phyloP scores from a whole-genome alignment of 2,113 vertebrate species.

The Xenopus borealis region DNA sequence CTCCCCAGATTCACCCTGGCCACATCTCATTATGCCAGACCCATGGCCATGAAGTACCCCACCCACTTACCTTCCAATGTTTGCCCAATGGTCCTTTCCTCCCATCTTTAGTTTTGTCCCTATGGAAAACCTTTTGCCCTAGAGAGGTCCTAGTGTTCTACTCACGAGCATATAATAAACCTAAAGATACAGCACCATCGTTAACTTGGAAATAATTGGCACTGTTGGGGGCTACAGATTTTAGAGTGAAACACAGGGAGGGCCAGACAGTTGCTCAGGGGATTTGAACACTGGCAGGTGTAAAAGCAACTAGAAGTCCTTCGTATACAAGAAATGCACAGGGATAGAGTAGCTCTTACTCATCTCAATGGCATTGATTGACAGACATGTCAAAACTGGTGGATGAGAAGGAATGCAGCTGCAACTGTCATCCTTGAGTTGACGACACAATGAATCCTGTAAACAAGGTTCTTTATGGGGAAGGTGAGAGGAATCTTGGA shows the following conservation, averaged over 20 bases:
- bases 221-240: too few species aligned
- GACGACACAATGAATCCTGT: background rate
- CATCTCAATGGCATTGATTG: conserved; percentile 45
- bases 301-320: conserved; percentile 57
- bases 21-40: too few species aligned
- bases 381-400: conserved; percentile 40
- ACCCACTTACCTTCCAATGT: too few species aligned
- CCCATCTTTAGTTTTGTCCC: too few species aligned
- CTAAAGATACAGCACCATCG: too few species aligned
- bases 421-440: conserved; percentile 8
- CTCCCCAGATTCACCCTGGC: too few species aligned
- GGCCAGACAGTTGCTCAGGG: conserved; percentile 51
- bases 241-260: conserved; percentile 45
- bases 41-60: too few species aligned
- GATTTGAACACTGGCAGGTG: conserved; percentile 63
- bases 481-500: conserved; percentile 10
- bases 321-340: conserved; percentile 55
- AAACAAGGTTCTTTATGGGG: conserved; percentile 31
- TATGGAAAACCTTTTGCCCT: too few species aligned
- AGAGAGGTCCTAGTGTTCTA: too few species aligned
- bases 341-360: conserved; percentile 23
- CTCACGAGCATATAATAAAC: too few species aligned
- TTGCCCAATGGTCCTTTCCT: too few species aligned
- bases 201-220: too few species aligned
- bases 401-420: conserved; percentile 22